Evolutionary conservation across 2,797 vertebrate genomes (phyloP).

Genomic region (Gastrophryne carolinensis): DNA sequence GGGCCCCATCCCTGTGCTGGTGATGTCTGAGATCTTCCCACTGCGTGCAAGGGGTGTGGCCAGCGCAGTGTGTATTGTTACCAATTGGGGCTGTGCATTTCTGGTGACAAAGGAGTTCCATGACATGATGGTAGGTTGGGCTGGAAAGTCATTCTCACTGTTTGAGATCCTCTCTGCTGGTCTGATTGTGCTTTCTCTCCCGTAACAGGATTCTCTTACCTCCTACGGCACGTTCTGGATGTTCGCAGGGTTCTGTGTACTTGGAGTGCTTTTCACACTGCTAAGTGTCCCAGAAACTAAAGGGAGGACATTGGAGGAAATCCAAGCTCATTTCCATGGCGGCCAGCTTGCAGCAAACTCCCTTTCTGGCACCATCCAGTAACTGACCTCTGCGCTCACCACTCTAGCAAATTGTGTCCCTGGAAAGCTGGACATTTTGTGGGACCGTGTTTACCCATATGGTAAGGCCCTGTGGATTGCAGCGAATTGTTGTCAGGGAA

Average conservation of each 20-base stretch:
- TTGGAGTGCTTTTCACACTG: slow-evolving; percentile 79
- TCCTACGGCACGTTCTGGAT: slow-evolving; percentile 88
- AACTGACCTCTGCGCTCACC: too few relatives aligned
- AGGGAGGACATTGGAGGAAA: slow-evolving; percentile 88
- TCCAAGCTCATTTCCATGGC: slow-evolving; percentile 75
- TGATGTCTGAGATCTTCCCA: slow-evolving; percentile 88
- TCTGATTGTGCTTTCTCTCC: background rate
- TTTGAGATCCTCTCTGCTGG: too few relatives aligned
- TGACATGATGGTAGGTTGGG: slow-evolving; percentile 77
- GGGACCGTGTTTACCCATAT: too few relatives aligned
- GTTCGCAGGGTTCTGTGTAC: slow-evolving; percentile 75
- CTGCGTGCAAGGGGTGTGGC: slow-evolving; percentile 73
- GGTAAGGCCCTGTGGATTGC: too few relatives aligned
- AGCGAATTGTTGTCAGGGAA: too few relatives aligned
- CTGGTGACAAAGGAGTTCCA: slow-evolving; percentile 82
- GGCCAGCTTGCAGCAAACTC: background rate
- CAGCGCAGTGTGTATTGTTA: slow-evolving; percentile 79
- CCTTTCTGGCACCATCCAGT: background rate
- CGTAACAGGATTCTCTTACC: slow-evolving; percentile 70
- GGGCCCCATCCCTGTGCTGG: slow-evolving; percentile 86
- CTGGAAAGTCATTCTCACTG: too few relatives aligned
- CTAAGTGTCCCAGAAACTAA: slow-evolving; percentile 85
- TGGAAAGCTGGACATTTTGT: too few relatives aligned
- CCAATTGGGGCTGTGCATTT: slow-evolving; percentile 85
- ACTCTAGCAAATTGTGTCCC: too few relatives aligned